phyloP scores from a whole-genome alignment of 2,888 invertebrate genomes.

The Agrochola lota region DNA sequence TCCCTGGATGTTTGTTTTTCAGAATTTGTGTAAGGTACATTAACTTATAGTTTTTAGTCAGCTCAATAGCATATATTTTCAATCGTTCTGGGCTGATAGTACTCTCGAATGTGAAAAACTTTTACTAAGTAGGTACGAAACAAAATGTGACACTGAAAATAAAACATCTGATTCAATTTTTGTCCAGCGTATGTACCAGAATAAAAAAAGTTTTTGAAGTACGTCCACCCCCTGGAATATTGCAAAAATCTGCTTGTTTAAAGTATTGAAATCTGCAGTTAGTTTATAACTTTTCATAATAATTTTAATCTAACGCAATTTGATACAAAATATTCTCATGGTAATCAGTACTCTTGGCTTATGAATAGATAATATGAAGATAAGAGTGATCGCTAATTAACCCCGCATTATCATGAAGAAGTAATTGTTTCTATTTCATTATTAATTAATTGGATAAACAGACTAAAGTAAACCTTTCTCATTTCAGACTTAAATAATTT shows the following conservation, averaged over 20 bases:
- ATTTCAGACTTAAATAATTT: background rate
- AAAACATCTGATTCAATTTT: no score
- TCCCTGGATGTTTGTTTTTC: no score
- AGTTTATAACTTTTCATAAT: background rate
- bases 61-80: background rate
- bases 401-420: background rate
- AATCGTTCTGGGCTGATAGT: background rate
- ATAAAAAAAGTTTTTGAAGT: no score
- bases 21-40: background rate
- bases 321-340: background rate
- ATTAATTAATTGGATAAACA: slow-evolving; percentile 22
- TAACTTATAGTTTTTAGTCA: no score
- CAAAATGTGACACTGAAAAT: no score
- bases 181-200: no score
- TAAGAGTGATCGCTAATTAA: slow-evolving; percentile 22
- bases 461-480: background rate
- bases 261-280: no score
- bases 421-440: slow-evolving; percentile 28
- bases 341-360: slow-evolving; percentile 6
- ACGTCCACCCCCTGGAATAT: no score
- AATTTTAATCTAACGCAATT: background rate
- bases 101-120: background rate
- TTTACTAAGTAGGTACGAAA: no score
- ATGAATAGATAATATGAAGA: slow-evolving; percentile 10
- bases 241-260: background rate